These are phyloP conservation scores for Macrostomum lignano DNA, from an alignment of 1,140 invertebrate genomes.

Conservation along the genomic window DNA sequence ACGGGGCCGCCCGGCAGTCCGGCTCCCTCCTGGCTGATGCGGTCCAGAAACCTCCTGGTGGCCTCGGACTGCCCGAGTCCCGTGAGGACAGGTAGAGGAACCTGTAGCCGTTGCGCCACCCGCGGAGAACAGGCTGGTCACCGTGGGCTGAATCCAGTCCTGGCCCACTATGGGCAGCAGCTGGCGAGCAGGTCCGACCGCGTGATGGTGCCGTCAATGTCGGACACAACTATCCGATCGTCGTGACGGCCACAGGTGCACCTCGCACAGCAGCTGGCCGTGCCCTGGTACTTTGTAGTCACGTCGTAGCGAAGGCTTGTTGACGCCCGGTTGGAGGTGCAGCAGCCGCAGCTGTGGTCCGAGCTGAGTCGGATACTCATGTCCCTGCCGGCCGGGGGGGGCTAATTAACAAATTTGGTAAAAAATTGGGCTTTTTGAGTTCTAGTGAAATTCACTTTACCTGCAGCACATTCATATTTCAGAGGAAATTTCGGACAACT, in stretches of 20 bases:
- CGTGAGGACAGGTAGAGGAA: constrained; percentile 57
- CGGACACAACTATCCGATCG: constrained; percentile 89
- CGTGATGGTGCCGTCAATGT: constrained; percentile 99
- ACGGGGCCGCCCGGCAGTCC: constrained; percentile 78
- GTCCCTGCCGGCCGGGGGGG: too few relatives aligned
- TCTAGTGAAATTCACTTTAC: too few relatives aligned
- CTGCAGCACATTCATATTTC: too few relatives aligned
- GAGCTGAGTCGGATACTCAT: too few relatives aligned
- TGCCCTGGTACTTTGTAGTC: constrained; percentile 93
- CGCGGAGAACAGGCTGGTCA: constrained; percentile 82
- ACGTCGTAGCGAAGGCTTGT: too few relatives aligned
- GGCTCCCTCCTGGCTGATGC: constrained; percentile 57
- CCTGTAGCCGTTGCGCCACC: constrained; percentile 60
- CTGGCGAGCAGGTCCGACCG: constrained; percentile 91
- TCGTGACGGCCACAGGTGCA: constrained; percentile 83
- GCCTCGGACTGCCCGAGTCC: constrained; percentile 56
- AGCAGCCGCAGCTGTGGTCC: too few relatives aligned
- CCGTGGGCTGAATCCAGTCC: constrained; percentile 40
- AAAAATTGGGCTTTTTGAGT: too few relatives aligned
- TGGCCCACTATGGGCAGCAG: constrained; percentile 81
- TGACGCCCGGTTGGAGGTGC: too few relatives aligned
- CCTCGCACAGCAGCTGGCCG: constrained; percentile 70
- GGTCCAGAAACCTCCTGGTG: constrained; percentile 77
- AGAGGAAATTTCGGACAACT: too few relatives aligned
- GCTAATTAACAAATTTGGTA: too few relatives aligned